Percentiles rank a stretch among this genome's conserved stretches.
These are phyloP conservation scores for Lanius collurio DNA, from an alignment of 2,113 vertebrate genomes.

Conservation along the genomic window DNA sequence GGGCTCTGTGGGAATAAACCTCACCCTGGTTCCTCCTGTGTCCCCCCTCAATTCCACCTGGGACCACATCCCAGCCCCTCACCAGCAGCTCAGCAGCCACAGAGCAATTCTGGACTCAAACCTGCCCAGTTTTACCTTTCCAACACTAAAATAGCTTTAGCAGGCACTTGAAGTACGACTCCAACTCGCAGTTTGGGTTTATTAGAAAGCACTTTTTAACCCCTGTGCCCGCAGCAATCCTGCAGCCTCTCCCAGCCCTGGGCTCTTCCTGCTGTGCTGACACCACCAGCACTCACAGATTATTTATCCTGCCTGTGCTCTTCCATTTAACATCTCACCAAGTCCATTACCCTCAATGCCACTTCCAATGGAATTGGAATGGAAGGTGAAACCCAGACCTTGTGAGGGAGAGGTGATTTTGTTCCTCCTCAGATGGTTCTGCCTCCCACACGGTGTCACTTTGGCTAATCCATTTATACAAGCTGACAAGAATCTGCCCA, in stretches of 20 bases:
- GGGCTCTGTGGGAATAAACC: neutral
- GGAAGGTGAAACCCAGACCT: constrained; percentile 56
- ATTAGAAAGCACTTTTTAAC: neutral
- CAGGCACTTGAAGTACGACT: neutral
- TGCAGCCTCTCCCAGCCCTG: neutral
- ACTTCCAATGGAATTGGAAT: constrained; percentile 44
- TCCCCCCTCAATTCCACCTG: neutral
- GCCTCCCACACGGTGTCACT: constrained; percentile 44
- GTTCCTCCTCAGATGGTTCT: constrained; percentile 41
- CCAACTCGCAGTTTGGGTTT: neutral
- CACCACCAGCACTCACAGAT: neutral
- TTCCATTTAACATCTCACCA: constrained; percentile 46
- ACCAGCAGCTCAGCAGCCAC: neutral
- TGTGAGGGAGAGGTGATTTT: constrained; percentile 56
- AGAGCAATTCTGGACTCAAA: neutral
- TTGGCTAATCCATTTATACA: constrained; percentile 63
- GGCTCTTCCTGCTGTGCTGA: neutral
- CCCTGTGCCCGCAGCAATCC: neutral
- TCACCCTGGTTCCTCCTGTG: neutral
- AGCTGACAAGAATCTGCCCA: constrained; percentile 50
- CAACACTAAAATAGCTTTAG: neutral
- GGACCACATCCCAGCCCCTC: neutral
- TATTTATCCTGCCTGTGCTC: constrained; percentile 19
- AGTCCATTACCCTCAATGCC: constrained; percentile 53
- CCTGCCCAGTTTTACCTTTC: neutral